Conservation (phyloP, 2,888 invertebrate species). For the Macrophya annulata region DNA sequence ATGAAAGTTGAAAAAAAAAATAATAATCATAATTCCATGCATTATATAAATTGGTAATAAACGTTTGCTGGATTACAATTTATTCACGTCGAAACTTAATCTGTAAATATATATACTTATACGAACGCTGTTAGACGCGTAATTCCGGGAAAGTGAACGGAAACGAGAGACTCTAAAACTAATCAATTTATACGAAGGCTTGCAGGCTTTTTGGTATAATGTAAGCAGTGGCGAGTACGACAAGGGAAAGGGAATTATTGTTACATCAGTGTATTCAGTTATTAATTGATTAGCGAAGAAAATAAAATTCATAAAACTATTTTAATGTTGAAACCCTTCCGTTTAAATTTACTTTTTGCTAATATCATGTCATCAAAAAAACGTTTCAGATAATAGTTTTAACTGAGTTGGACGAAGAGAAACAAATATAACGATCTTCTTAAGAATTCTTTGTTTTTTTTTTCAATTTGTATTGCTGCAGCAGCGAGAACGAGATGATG, state of each 20-base stretch:
- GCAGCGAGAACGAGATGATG: not conserved
- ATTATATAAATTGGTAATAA: not conserved
- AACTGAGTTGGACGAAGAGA: not conserved
- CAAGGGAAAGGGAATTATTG: not conserved
- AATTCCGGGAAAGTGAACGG: not conserved
- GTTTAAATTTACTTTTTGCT: not conserved
- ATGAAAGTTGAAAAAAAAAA: not conserved
- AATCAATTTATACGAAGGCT: slow-evolving; percentile 15
- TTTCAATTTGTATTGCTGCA: not conserved
- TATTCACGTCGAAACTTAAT: not conserved
- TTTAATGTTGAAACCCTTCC: not conserved
- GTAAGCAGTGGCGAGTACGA: not conserved
- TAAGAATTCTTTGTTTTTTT: too few relatives aligned
- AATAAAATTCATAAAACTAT: not conserved
- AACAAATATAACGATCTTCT: not conserved
- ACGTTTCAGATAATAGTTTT: not conserved
- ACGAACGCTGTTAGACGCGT: not conserved
- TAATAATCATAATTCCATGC: not conserved
- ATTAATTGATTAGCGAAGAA: not conserved
- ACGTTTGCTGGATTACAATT: not conserved
- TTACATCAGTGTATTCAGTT: not conserved
- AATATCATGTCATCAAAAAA: not conserved
- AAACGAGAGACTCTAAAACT: slow-evolving; percentile 23
- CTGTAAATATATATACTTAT: not conserved
- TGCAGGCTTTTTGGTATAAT: not conserved